A percentile compares a stretch with the other conserved stretches of the same genome.
Conservation (phyloP, 2,113 vertebrate genomes). For the Corydoras maculifer region DNA sequence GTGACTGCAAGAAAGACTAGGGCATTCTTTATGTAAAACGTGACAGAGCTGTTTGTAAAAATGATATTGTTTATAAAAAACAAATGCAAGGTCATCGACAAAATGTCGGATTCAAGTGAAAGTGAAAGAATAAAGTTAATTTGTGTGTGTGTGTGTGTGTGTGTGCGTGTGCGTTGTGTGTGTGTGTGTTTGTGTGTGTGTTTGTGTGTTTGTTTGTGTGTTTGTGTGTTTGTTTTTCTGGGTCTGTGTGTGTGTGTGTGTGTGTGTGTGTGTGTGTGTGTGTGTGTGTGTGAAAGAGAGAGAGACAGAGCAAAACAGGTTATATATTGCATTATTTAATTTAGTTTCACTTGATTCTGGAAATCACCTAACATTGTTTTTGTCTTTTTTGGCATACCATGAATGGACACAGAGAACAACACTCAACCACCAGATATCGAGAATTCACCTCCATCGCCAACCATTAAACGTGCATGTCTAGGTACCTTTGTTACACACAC, state of each 20-base stretch:
- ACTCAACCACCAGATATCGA: background rate
- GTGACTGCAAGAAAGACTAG: too few relatives aligned
- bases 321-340: background rate
- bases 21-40: too few relatives aligned
- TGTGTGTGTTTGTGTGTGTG: too few relatives aligned
- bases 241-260: too few relatives aligned
- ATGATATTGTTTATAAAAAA: background rate
- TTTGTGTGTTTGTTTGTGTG: too few relatives aligned
- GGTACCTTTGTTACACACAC: slow-evolving; percentile 26
- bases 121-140: slow-evolving; percentile 26
- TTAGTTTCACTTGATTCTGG: background rate
- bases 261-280: too few relatives aligned
- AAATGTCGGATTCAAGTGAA: slow-evolving; percentile 29
- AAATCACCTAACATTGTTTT: slow-evolving; percentile 14
- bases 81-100: background rate
- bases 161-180: too few relatives aligned
- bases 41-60: background rate
- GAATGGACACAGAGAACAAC: slow-evolving; percentile 11
- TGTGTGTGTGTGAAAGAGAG: too few relatives aligned
- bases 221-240: too few relatives aligned
- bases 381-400: background rate
- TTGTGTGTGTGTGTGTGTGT: background rate
- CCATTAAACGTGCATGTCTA: slow-evolving; percentile 35
- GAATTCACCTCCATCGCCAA: background rate
- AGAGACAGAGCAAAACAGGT: background rate